Conservation (phyloP, 2,113 vertebrate genomes). For the Triplophysa tibetana region DNA sequence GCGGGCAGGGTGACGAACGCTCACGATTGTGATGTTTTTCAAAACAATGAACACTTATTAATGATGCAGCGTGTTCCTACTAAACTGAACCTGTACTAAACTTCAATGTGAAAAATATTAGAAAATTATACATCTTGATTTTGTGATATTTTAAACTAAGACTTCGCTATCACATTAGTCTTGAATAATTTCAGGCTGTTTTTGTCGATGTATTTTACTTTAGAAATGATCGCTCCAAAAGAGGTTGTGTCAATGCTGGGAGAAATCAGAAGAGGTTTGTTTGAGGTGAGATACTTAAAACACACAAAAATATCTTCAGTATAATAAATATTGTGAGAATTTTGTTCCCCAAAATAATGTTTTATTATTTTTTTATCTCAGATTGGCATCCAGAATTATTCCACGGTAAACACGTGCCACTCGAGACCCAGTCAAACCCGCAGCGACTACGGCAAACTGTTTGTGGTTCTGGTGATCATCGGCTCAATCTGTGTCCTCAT, state of each 20-base stretch:
- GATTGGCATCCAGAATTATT: slow-evolving; percentile 92
- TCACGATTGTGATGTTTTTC: not conserved
- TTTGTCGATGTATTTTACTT: not conserved
- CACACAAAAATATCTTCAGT: not conserved
- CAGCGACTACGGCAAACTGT: slow-evolving; percentile 95
- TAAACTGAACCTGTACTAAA: too few species aligned
- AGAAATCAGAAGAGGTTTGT: slow-evolving; percentile 82
- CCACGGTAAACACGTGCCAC: slow-evolving; percentile 82
- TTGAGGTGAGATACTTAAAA: slow-evolving; percentile 76
- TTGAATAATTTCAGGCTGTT: not conserved
- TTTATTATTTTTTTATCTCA: slow-evolving; percentile 55
- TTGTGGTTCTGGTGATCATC: slow-evolving; percentile 93
- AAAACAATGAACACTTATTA: not conserved
- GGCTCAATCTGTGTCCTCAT: slow-evolving; percentile 92
- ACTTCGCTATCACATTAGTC: too few species aligned
- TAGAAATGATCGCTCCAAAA: slow-evolving; percentile 87
- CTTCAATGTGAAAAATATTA: too few species aligned
- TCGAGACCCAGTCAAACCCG: slow-evolving; percentile 82
- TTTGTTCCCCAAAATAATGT: not conserved
- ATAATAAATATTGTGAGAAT: not conserved
- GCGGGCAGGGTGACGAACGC: slow-evolving; percentile 78
- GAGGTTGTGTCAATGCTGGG: slow-evolving; percentile 88
- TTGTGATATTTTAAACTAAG: too few species aligned
- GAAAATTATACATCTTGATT: too few species aligned
- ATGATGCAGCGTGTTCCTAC: too few species aligned